Evolutionary conservation across 2,797 vertebrate genomes (phyloP).

Genomic region (Pangasius krempfi): DNA sequence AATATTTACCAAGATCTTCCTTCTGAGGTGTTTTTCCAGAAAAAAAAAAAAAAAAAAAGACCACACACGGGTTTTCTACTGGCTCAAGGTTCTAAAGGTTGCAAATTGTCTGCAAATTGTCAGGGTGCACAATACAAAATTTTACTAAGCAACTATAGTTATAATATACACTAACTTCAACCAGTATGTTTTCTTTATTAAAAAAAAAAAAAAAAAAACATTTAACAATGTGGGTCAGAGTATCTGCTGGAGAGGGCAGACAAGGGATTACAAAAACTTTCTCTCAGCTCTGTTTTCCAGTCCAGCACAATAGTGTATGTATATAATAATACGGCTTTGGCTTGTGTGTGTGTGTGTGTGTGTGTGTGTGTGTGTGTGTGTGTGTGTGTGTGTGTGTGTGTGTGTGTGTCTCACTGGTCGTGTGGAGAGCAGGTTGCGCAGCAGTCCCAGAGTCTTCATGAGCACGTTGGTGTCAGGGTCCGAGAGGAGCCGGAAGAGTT

Average conservation of each 20-base stretch:
- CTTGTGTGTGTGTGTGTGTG: neutral
- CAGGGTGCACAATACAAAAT: neutral
- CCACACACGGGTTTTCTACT: neutral
- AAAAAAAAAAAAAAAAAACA: neutral
- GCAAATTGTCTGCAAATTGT: neutral
- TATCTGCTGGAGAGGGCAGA: neutral
- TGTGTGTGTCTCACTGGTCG: slow-evolving; percentile 82
- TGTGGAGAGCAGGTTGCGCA: slow-evolving; percentile 94
- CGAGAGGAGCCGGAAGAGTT: slow-evolving; percentile 93
- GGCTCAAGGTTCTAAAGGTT: neutral
- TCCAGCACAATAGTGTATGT: neutral
- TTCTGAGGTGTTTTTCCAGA: neutral
- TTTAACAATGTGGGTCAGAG: neutral
- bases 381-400: neutral
- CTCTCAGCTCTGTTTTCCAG: neutral
- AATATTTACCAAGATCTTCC: neutral
- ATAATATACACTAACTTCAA: neutral
- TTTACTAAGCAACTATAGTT: neutral
- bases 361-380: neutral
- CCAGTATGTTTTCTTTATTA: neutral
- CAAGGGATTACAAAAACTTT: neutral
- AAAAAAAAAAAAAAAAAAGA: too few species aligned
- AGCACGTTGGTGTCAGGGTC: slow-evolving; percentile 95
- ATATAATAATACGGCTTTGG: neutral
- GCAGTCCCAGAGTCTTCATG: slow-evolving; percentile 97